These are phyloP conservation scores for Cephonodes hylas DNA, from an alignment of 2,888 invertebrate genomes.

Conservation along the genomic window DNA sequence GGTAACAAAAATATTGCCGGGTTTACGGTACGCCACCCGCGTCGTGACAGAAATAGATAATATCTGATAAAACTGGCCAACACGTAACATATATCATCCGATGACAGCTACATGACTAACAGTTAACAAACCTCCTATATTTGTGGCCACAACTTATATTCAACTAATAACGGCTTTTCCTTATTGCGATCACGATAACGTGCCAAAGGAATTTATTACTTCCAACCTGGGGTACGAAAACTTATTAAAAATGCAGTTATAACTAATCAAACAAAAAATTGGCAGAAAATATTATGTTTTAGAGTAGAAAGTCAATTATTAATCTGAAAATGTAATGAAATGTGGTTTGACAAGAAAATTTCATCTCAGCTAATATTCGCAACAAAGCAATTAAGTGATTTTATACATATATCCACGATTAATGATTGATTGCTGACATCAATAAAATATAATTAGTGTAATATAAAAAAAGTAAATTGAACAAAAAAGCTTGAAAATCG, in stretches of 20 bases:
- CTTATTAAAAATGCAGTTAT: no score
- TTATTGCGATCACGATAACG: not conserved
- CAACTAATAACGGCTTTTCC: constrained; percentile 4
- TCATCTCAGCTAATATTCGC: no score
- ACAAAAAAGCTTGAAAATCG: not conserved
- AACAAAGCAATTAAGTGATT: no score
- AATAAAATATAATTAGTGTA: no score
- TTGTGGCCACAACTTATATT: not conserved
- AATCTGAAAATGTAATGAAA: no score
- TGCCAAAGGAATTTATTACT: not conserved
- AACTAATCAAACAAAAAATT: no score
- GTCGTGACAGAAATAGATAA: constrained; percentile 70
- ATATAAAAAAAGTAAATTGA: not conserved
- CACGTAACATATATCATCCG: constrained; percentile 58
- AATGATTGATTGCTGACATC: no score
- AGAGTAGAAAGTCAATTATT: no score
- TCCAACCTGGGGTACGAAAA: not conserved
- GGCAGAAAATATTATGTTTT: no score
- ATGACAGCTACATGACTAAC: constrained; percentile 57
- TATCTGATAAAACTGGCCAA: constrained; percentile 54
- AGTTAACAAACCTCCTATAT: constrained; percentile 42
- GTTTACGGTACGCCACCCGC: constrained; percentile 59
- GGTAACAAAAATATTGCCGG: constrained; percentile 57
- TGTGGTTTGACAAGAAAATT: no score
- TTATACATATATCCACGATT: not conserved